A percentile compares a stretch with the other conserved stretches of the same genome.
Conservation (phyloP, 2,113 vertebrate species). For the Seriola aureovittata region DNA sequence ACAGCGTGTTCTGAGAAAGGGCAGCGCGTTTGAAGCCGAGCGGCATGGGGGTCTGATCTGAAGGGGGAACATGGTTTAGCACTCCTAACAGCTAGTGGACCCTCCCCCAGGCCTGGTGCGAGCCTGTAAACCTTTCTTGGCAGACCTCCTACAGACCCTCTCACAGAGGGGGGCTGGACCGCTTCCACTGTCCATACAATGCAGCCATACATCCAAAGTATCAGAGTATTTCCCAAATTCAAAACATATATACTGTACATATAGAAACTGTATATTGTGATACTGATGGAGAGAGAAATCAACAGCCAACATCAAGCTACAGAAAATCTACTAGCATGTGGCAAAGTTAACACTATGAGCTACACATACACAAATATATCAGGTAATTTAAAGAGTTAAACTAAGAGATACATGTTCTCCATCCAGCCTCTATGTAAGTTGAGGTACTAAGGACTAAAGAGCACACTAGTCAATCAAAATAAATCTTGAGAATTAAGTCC, state of each 20-base stretch:
- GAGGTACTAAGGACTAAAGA: too few species aligned
- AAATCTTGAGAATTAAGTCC: background rate
- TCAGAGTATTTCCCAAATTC: constrained; percentile 4
- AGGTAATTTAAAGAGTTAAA: too few species aligned
- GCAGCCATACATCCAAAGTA: constrained; percentile 1
- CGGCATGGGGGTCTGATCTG: constrained; percentile 81
- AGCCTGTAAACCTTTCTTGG: constrained; percentile 48
- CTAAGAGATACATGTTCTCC: background rate
- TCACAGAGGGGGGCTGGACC: constrained; percentile 26
- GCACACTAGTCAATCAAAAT: background rate
- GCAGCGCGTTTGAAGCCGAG: constrained; percentile 86
- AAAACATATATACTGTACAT: background rate
- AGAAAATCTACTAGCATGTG: background rate
- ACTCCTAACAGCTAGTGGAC: constrained; percentile 63
- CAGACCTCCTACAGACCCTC: constrained; percentile 45
- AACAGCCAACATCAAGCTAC: background rate
- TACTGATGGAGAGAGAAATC: background rate
- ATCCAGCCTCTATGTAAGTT: too few species aligned
- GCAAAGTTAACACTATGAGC: background rate
- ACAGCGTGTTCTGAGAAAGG: constrained; percentile 82
- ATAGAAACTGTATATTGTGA: background rate
- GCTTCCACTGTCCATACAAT: constrained; percentile 34
- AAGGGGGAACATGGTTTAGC: constrained; percentile 73
- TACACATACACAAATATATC: background rate
- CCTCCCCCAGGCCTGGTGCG: constrained; percentile 31